These are phyloP conservation scores for Papilio helenus DNA, from an alignment of 1,140 invertebrate species.

Conservation along the genomic window DNA sequence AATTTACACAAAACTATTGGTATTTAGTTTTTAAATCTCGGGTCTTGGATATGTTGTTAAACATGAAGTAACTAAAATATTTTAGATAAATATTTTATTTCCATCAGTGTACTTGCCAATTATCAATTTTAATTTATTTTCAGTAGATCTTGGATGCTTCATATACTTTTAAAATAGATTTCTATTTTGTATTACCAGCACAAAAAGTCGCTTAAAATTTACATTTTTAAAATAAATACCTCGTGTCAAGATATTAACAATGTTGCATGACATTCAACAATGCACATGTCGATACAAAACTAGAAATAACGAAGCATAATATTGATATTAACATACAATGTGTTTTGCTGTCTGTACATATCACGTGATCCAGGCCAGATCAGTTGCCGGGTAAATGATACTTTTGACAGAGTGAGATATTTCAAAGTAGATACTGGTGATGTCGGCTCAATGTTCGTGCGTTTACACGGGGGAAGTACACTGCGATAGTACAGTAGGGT, in stretches of 20 bases:
- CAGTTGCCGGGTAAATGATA: conserved; percentile 53
- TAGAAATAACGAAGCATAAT: conserved; percentile 4
- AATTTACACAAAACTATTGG: conserved; percentile 36
- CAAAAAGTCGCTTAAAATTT: too few relatives aligned
- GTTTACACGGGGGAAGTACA: conserved; percentile 44
- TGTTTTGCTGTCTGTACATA: conserved; percentile 47
- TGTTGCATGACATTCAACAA: not conserved
- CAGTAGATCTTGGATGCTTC: too few relatives aligned
- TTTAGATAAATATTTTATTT: too few relatives aligned
- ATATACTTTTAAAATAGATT: too few relatives aligned
- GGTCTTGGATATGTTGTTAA: not conserved
- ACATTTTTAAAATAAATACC: too few relatives aligned
- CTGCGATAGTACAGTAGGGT: not conserved
- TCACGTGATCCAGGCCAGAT: conserved; percentile 44
- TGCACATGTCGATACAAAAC: not conserved
- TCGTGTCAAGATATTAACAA: too few relatives aligned
- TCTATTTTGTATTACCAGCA: too few relatives aligned
- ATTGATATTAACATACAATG: not conserved
- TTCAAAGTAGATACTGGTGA: conserved; percentile 56
- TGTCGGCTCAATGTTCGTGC: conserved; percentile 48
- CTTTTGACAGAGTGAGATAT: conserved; percentile 65
- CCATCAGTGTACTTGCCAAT: too few relatives aligned
- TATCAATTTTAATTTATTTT: too few relatives aligned
- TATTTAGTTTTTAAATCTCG: not conserved
- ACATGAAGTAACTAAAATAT: not conserved